Base-by-base conservation (phyloP, 2,113 vertebrate species). In the Lamprologus speciosus region DNA sequence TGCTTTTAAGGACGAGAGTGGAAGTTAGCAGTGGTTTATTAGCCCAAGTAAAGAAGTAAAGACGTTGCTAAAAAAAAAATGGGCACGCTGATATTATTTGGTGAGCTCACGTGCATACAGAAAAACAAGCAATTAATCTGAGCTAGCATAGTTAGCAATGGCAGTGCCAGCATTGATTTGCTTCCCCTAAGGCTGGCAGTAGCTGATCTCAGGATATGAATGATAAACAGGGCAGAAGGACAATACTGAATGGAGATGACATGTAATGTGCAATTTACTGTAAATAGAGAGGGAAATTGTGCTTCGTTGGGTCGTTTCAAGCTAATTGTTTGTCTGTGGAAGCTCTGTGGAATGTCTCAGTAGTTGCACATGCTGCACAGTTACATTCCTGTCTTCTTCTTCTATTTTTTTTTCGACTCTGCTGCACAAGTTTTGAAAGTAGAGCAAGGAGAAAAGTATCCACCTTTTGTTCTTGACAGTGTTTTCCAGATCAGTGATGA, bases 51-150 rank as follows among this genome's bases (percentile, higher is more conserved):
- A 84, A 68, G 28, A 9, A 40, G 13, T n/a, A 65, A 78, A 81
- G 33, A 68, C 17, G 19, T 3, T 10, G 40, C 23, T 54, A 26
- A 17, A 55, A 33, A 33, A 31, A 33, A 82, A 83, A 54, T 16
- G 4, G 23, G n/a, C 23, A 5, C 9, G 2, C 14, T 55, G 28
- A 79, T 53, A 82, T 81, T 81, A 84, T 60, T 21, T 75, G 21
- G 42, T 58, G 79, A 73, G 79, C 81, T 85, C 40, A 45, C 2
- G 4, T 54, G 63, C 58, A 60, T 87, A 85, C 37, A 31, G 73
- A 47, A 90, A 89, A 83, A 88, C 86, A 47, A 82, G 55, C 65
- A 86, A 90, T 94, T 93, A 82, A 91, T 94, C 93, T 94, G 85
- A 42, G 33, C 35, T 31, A 65, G 90, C 81, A 94, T 91, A 93